These are phyloP conservation scores for Geotrupes spiniger DNA, from an alignment of 2,888 invertebrate species.

Conservation along the genomic window DNA sequence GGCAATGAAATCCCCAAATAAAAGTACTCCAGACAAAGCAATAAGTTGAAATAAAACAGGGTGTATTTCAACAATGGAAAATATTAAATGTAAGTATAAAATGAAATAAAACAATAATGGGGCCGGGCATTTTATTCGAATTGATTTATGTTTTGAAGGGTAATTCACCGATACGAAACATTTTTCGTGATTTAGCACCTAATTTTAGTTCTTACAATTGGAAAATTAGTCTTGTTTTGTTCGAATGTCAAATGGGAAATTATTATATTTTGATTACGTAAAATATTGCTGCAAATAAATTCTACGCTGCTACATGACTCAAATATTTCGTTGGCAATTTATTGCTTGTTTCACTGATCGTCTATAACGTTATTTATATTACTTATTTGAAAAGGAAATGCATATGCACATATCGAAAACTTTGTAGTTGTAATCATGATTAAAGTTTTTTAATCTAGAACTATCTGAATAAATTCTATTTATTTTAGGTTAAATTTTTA, in stretches of 20 bases:
- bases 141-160: constrained; percentile 13
- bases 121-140: constrained; percentile 7
- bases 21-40: too few relatives aligned
- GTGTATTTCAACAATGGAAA: constrained; percentile 7
- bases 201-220: constrained; percentile 20
- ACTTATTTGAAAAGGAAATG: too few relatives aligned
- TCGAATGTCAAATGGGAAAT: constrained; percentile 13
- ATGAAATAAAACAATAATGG: constrained; percentile 18
- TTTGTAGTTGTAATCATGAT: too few relatives aligned
- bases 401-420: too few relatives aligned
- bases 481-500: too few relatives aligned
- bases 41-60: too few relatives aligned
- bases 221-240: constrained; percentile 17
- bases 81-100: constrained; percentile 11
- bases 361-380: too few relatives aligned
- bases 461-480: too few relatives aligned
- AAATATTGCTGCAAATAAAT: constrained; percentile 18
- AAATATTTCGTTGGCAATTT: too few relatives aligned
- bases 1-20: too few relatives aligned
- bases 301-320: neutral
- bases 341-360: too few relatives aligned
- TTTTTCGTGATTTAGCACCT: constrained; percentile 20
- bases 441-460: too few relatives aligned
- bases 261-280: constrained; percentile 18
- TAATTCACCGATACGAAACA: constrained; percentile 6